Evolutionary conservation across 1,140 invertebrate genomes (phyloP), one percentile per base, ranked within the genome.

Genomic region (Drosophila repleta): DNA sequence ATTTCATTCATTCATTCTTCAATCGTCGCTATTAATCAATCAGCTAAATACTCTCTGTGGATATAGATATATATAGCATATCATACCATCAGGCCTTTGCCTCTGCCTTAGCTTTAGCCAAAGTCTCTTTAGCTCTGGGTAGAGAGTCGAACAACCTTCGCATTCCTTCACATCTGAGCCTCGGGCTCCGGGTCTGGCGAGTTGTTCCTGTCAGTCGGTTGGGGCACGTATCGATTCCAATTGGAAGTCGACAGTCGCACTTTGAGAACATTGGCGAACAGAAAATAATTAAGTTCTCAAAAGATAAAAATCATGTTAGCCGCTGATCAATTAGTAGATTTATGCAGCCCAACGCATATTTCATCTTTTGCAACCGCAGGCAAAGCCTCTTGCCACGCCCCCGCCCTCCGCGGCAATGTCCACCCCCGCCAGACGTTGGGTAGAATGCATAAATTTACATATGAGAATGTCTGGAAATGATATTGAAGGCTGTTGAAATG

Each of bases 261-360:
- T 43, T 65, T 65, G 61, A 17, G 32, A 63, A 69, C 65, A 69
- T 55, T 55, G 57, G 66, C 62, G 55, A 83, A 79, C 76, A 90
- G 76, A 84, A 90, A 90, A 85, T 90, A 90, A 90, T 90, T 90
- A 87, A 90, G 87, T 90, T 87, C 79, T 90, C 87, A 90, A 82
- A 80, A 79, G 87, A 90, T 90, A 90, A 90, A 87, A 90, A 90
- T 90, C 87, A 80, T 90, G 87, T 90, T 90, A 74, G 85, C 87
- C 77, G 62, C 81, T 69, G 81, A 90, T 90, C 87, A 90, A 90
- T 90, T 90, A 90, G 87, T 90, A 82, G 87, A 90, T 90, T 90
- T 82, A 82, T 72, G 57, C 73, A 68, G 61, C 74, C 71, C 67
- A 73, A n/a, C 58, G 68, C 74, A 90, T 89, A 89, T 90, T 81